phyloP scores from a whole-genome alignment of 2,797 vertebrate genomes.

The Syngnathus acus region DNA sequence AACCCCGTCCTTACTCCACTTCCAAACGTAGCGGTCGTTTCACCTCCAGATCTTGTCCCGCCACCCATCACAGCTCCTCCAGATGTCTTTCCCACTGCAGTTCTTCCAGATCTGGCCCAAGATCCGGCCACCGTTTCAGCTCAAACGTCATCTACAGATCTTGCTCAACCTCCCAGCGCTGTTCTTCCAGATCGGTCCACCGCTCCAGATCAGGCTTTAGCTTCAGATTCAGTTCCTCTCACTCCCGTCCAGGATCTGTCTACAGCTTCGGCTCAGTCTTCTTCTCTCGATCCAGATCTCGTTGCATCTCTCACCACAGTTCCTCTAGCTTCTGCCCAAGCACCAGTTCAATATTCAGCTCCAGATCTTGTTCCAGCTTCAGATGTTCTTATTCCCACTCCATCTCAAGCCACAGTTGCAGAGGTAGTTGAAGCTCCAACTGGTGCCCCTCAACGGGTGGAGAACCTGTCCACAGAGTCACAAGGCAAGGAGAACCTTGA shows the following conservation, averaged over 20 bases:
- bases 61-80: background rate
- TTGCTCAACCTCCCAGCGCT: slow-evolving; percentile 4
- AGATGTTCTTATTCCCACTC: background rate
- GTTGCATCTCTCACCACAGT: too few relatives aligned
- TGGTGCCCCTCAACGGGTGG: slow-evolving; percentile 16
- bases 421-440: slow-evolving; percentile 12
- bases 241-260: slow-evolving; percentile 1
- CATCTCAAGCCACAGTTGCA: slow-evolving; percentile 12
- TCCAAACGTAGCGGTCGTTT: background rate
- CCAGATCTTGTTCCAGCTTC: background rate
- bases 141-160: slow-evolving; percentile 9
- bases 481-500: slow-evolving; percentile 26
- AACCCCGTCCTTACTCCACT: slow-evolving; percentile 9
- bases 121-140: background rate
- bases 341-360: background rate
- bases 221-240: slow-evolving; percentile 6
- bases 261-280: background rate
- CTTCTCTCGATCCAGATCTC: too few relatives aligned
- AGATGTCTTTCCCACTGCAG: background rate
- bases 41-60: background rate
- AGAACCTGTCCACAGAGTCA: slow-evolving; percentile 21
- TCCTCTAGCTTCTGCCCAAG: too few relatives aligned
- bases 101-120: background rate
- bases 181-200: background rate
- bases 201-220: background rate